phyloP scores from a whole-genome alignment of 2,888 invertebrate genomes.

The Synergus itoensis region DNA sequence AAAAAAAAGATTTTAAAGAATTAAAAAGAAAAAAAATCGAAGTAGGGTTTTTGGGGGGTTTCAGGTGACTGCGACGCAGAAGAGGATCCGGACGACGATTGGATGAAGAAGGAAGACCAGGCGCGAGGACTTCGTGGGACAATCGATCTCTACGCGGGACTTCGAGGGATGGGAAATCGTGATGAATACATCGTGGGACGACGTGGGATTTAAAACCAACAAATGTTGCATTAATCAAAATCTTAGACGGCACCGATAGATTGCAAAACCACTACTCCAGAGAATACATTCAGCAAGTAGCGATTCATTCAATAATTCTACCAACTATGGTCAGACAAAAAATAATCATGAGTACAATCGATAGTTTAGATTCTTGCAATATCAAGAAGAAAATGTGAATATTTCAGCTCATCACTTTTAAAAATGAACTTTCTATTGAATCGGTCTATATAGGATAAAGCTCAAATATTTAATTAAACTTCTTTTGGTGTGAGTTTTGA shows the following conservation, averaged over 20 bases:
- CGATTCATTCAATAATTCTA: neutral
- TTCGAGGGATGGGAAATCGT: neutral
- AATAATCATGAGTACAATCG: no score
- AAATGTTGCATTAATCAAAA: neutral
- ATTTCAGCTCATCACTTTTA: neutral
- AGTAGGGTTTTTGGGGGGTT: constrained; percentile 50
- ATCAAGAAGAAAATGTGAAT: neutral
- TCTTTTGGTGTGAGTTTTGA: neutral
- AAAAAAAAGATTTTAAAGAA: constrained; percentile 44
- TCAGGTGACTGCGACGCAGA: constrained; percentile 46
- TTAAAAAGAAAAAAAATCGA: constrained; percentile 49
- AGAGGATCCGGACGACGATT: constrained; percentile 52
- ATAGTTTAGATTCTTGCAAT: neutral
- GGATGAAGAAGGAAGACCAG: constrained; percentile 53
- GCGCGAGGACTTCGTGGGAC: constrained; percentile 29
- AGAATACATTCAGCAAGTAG: neutral
- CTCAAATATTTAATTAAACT: neutral
- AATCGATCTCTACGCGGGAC: neutral
- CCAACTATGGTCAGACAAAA: neutral
- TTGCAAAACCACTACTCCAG: neutral
- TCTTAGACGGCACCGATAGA: neutral
- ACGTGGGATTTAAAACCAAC: constrained; percentile 21
- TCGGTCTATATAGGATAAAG: neutral
- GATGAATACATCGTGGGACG: constrained; percentile 3
- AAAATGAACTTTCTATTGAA: constrained; percentile 1